Base-by-base conservation (phyloP, 2,888 invertebrate species). In the Diarsia dahlii region DNA sequence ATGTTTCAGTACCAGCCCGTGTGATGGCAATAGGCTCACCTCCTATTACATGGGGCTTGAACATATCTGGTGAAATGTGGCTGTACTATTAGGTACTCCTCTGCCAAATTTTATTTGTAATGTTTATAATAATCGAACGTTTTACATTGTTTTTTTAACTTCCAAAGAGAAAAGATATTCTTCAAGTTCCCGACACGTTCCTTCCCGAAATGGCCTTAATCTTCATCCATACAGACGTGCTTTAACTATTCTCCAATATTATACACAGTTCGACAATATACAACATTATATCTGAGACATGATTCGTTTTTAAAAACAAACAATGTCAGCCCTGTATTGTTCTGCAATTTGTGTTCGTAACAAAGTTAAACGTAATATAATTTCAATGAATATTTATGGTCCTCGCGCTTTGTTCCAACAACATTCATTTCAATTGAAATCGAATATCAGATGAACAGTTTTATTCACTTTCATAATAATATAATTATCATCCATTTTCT, bases 371-470 rank as follows among this genome's bases (percentile, higher is more conserved):
- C 18, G 28, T 56, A 54, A 68, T 54, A 60, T 65, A 60, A 82
- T 65, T 68, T 54, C 23, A 64, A 82, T 58, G n/a, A 66, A 56
- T 71, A 63, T 81, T 60, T 34, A 60, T 56, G 48, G 13, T 34
- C 34, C 10, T 48, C 10, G 39, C 48, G 46, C 62, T 48, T 71
- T 50, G 50, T 66, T 74, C 50, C 20, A 62, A 46, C 54, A 78
- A 46, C 34, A 73, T 72, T 82, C 34, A 34, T 78, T 73, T 68
- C 52, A 65, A 79, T 74, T 65, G 54, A n/a, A 63, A 78, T 50
- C 50, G 54, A 28, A 74, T 62, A 74, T 69, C 50, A 67, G 45
- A 71, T 78, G 58, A 39, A n/a, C 34, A 54, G 52, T 65, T 65
- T 73, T 45, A 56, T 64, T 76, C 58, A 64, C 10, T 48, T 28